phyloP scores from a whole-genome alignment of 1,140 invertebrate genomes.

The Phymorhynchus buccinoides region DNA sequence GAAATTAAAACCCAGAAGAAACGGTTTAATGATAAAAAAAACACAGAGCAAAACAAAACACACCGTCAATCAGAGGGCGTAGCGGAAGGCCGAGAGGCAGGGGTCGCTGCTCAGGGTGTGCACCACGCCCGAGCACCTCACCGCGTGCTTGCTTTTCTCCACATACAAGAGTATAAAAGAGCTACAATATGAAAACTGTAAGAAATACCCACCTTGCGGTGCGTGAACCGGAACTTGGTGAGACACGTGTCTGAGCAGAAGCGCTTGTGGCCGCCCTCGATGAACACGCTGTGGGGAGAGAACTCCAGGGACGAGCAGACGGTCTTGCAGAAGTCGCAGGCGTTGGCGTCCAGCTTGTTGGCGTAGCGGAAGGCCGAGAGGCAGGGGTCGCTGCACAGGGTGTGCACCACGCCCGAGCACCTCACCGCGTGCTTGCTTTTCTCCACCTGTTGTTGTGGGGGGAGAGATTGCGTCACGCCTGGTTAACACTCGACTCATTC shows the following conservation, averaged over 20 bases:
- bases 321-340: conserved; percentile 71
- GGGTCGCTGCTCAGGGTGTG: conserved; percentile 90
- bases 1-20: too few relatives aligned
- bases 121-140: conserved; percentile 80
- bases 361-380: conserved; percentile 94
- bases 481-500: too few relatives aligned
- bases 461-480: too few relatives aligned
- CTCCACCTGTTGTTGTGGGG: neutral
- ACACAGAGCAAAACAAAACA: too few relatives aligned
- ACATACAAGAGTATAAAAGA: too few relatives aligned
- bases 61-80: too few relatives aligned
- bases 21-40: too few relatives aligned
- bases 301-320: conserved; percentile 57
- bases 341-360: conserved; percentile 85
- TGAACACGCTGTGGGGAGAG: conserved; percentile 64
- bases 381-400: conserved; percentile 91
- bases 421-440: conserved; percentile 78
- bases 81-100: conserved; percentile 94
- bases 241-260: conserved; percentile 85
- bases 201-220: conserved; percentile 78
- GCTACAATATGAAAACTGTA: too few relatives aligned
- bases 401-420: conserved; percentile 79
- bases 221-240: conserved; percentile 71
- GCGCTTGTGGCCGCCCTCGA: conserved; percentile 67
- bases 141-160: conserved; percentile 74